A percentile compares a stretch with the other conserved stretches of the same genome.
Evolutionary conservation across 2,113 vertebrate species (phyloP).

Genomic region (Tragulus kanchil): DNA sequence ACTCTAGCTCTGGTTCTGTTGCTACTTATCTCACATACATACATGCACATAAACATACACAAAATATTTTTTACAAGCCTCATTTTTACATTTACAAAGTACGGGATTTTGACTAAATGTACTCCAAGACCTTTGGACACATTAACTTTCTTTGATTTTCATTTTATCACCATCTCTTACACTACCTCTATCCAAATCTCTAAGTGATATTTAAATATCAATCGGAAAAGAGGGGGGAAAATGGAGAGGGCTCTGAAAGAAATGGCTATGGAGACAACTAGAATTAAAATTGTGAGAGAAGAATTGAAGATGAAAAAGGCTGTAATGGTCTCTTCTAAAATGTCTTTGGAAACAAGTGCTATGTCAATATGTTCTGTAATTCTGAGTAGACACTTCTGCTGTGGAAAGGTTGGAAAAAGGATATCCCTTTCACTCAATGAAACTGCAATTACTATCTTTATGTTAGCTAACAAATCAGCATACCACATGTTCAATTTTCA

Average conservation of each 20-base stretch:
- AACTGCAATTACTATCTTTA: slow-evolving; percentile 4
- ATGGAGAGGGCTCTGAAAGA: neutral
- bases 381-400: neutral
- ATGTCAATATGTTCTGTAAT: neutral
- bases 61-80: neutral
- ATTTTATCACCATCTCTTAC: neutral
- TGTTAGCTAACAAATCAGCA: neutral
- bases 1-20: neutral
- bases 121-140: neutral
- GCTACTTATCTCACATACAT: neutral
- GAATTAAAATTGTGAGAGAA: neutral
- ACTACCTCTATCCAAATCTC: neutral
- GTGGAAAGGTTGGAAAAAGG: neutral
- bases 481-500: neutral
- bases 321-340: neutral
- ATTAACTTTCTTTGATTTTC: neutral
- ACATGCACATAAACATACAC: neutral
- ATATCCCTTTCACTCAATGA: neutral
- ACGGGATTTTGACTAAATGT: neutral
- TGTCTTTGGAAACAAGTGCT: neutral
- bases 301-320: neutral
- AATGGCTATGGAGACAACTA: neutral
- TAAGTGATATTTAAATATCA: neutral
- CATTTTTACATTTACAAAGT: neutral
- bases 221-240: neutral